Percentiles rank a stretch among this genome's conserved stretches.
These are phyloP conservation scores for Sinopyrophorus schimmeli DNA, from an alignment of 2,888 invertebrate genomes.

Conservation along the genomic window DNA sequence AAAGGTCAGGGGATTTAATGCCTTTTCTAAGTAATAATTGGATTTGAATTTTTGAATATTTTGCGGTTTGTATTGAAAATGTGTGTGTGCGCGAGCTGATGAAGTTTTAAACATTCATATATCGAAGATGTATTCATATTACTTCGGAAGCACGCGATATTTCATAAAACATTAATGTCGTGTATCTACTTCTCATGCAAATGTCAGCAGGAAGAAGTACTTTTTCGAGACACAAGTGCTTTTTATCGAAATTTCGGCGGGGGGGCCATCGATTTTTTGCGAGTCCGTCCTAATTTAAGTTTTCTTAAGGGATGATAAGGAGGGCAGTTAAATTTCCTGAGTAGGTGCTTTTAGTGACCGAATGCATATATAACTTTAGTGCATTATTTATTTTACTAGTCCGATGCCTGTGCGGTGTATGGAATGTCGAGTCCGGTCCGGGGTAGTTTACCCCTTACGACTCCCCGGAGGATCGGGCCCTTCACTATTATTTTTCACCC, in stretches of 20 bases:
- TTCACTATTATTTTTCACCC: conserved; percentile 56
- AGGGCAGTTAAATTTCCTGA: not conserved
- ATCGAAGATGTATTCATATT: conserved; percentile 47
- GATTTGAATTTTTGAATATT: conserved; percentile 35
- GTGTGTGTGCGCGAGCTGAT: conserved; percentile 33
- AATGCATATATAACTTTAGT: conserved; percentile 36
- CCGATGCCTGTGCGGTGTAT: conserved; percentile 34
- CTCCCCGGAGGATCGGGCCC: conserved; percentile 53
- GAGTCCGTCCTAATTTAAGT: not conserved
- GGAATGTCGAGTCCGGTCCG: conserved; percentile 32
- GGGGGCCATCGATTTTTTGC: not conserved
- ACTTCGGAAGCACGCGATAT: conserved; percentile 44
- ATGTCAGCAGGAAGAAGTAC: conserved; percentile 39
- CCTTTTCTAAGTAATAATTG: no score
- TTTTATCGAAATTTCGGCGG: not conserved
- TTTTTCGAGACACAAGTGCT: not conserved
- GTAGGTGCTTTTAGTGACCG: conserved; percentile 29
- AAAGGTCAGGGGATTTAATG: no score
- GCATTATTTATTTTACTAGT: conserved; percentile 40
- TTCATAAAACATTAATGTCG: conserved; percentile 48
- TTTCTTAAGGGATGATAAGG: conserved; percentile 5
- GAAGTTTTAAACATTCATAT: conserved; percentile 49
- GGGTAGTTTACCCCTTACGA: conserved; percentile 47
- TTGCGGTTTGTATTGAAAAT: conserved; percentile 35
- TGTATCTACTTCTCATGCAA: conserved; percentile 46